Percentiles rank a stretch among this genome's conserved stretches.
phyloP scores from a whole-genome alignment of 64 coral and sea anemone species.

The Montipora cactus region DNA sequence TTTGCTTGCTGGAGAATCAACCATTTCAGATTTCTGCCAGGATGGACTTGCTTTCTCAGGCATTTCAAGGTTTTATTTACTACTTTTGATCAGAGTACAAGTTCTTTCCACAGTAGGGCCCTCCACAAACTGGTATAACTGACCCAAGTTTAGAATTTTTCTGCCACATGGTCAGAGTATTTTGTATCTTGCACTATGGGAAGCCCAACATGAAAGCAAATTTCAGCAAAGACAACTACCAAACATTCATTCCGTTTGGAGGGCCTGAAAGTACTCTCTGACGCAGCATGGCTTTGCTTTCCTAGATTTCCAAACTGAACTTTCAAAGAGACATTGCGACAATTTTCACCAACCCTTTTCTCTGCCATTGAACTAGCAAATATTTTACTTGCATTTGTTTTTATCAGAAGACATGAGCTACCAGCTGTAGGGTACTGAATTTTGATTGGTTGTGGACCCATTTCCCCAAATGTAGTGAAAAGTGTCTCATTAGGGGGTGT shows the following conservation, averaged over 20 bases:
- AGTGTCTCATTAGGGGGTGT: neutral
- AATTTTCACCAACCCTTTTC: neutral
- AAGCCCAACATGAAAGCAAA: conserved; percentile 5
- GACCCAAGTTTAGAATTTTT: neutral
- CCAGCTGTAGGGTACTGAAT: neutral
- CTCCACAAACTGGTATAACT: neutral
- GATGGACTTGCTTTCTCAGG: neutral
- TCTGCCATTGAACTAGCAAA: neutral
- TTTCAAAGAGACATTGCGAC: conserved; percentile 22
- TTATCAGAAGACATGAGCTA: conserved; percentile 3
- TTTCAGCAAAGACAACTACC: neutral
- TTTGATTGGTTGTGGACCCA: conserved; percentile 29
- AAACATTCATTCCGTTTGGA: conserved; percentile 30
- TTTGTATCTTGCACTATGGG: neutral
- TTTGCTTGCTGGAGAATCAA: neutral
- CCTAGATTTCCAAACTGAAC: neutral
- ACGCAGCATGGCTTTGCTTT: conserved; percentile 19
- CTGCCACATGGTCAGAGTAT: conserved; percentile 41
- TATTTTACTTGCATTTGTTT: neutral
- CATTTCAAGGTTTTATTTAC: neutral
- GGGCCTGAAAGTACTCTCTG: conserved; percentile 15
- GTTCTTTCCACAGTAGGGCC: too few relatives aligned
- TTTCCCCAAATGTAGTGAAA: neutral
- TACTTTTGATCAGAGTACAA: neutral
- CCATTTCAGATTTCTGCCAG: neutral